Evolutionary conservation across 64 coral and sea anemone genomes (phyloP).

Genomic region (Exaiptasia diaphana): DNA sequence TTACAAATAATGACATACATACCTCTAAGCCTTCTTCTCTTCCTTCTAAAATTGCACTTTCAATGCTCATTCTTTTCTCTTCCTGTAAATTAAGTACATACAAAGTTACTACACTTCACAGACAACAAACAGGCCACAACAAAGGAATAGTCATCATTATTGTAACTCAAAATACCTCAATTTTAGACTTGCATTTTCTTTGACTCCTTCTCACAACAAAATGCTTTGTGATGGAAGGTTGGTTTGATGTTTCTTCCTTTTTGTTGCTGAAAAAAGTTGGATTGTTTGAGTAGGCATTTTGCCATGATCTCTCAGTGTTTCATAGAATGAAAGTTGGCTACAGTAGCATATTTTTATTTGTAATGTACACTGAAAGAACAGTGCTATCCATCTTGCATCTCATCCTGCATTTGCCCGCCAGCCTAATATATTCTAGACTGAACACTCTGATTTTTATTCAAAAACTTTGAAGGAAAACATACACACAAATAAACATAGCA

Average conservation of each 20-base stretch:
- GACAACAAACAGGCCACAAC: neutral
- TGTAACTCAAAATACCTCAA: constrained; percentile 41
- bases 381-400: too few species aligned
- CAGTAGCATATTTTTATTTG: too few species aligned
- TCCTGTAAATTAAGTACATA: constrained; percentile 2
- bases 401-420: too few species aligned
- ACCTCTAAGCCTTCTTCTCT: constrained; percentile 84
- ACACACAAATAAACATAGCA: too few species aligned
- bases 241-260: constrained; percentile 34
- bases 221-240: constrained; percentile 56
- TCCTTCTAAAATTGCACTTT: constrained; percentile 53
- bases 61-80: constrained; percentile 63
- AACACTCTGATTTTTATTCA: too few species aligned
- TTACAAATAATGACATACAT: neutral
- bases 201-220: constrained; percentile 70
- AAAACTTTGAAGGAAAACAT: too few species aligned
- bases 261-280: constrained; percentile 57
- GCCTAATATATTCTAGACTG: too few species aligned
- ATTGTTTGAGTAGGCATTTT: too few species aligned
- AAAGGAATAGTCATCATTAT: neutral
- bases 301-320: too few species aligned
- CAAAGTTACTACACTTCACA: neutral
- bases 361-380: too few species aligned
- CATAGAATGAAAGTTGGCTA: too few species aligned
- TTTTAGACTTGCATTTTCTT: constrained; percentile 69